Evolutionary conservation across 2,888 invertebrate species (phyloP).

Genomic region (Labia minor): DNA sequence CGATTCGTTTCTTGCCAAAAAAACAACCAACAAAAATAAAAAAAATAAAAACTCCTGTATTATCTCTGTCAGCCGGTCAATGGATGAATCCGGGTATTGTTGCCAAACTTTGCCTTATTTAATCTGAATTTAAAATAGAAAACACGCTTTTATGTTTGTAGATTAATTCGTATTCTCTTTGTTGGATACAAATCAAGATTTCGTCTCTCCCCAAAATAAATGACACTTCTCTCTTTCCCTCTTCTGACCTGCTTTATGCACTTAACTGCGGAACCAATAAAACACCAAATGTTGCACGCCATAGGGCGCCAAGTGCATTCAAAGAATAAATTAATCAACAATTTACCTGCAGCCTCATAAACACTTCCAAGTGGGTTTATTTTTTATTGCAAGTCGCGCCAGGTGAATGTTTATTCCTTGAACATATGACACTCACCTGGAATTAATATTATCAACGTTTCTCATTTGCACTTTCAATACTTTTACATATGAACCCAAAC

Average conservation of each 20-base stretch:
- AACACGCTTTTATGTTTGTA: not conserved
- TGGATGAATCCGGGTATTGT: not conserved
- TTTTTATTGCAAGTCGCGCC: not conserved
- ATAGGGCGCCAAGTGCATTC: not conserved
- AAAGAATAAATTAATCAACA: slow-evolving; percentile 4
- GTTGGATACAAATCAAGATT: not conserved
- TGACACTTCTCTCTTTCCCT: no score
- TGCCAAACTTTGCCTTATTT: not conserved
- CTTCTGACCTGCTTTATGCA: not conserved
- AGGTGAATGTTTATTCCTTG: slow-evolving; percentile 2
- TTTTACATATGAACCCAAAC: not conserved
- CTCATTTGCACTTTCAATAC: not conserved
- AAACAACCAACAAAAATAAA: no score
- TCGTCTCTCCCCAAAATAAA: not conserved
- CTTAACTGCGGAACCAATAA: not conserved
- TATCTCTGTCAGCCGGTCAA: not conserved
- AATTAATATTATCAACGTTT: not conserved
- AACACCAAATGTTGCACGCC: not conserved
- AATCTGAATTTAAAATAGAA: not conserved
- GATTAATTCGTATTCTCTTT: not conserved
- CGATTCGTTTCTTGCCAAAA: slow-evolving; percentile 4
- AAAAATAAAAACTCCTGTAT: not conserved
- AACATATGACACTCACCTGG: slow-evolving; percentile 5
- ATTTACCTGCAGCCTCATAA: not conserved
- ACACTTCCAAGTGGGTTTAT: not conserved